A percentile compares a stretch with the other conserved stretches of the same genome.
Evolutionary conservation across 2,797 vertebrate genomes (phyloP).

Genomic region (Pangasius krempfi): DNA sequence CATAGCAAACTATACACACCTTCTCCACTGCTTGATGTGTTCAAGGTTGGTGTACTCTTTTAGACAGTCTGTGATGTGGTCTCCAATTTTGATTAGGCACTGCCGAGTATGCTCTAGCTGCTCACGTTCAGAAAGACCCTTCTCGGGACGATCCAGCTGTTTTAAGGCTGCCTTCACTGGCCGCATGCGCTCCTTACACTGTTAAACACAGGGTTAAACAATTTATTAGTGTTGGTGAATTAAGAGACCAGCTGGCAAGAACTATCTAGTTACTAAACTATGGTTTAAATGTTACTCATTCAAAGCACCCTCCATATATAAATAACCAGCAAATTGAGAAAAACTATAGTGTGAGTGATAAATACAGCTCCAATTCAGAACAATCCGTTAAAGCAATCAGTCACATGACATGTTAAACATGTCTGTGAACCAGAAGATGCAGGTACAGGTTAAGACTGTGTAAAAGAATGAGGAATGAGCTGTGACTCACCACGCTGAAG

Average conservation of each 20-base stretch:
- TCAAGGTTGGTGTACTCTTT: conserved; percentile 96
- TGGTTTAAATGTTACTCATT: neutral
- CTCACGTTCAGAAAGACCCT: conserved; percentile 95
- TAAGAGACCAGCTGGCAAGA: neutral
- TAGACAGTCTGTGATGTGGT: conserved; percentile 97
- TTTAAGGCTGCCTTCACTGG: conserved; percentile 97
- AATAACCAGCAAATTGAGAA: neutral
- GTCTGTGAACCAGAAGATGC: neutral
- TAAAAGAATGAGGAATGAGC: neutral
- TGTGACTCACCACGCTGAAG: conserved; percentile 90
- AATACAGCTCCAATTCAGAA: neutral
- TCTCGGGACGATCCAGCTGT: conserved; percentile 95
- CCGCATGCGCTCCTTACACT: conserved; percentile 99
- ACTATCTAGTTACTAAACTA: neutral
- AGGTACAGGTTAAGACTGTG: neutral
- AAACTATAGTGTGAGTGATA: neutral
- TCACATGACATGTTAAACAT: neutral
- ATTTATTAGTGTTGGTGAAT: neutral
- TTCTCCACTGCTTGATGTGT: conserved; percentile 97
- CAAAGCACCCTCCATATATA: neutral
- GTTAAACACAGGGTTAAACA: conserved; percentile 47
- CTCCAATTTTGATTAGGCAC: conserved; percentile 97
- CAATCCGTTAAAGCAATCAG: neutral
- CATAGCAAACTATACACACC: conserved; percentile 77
- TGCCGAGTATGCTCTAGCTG: conserved; percentile 97